A percentile compares a stretch with the other conserved stretches of the same genome.
Evolutionary conservation across 2,113 vertebrate species (phyloP).

Genomic region (Chloropsis cyanopogon): DNA sequence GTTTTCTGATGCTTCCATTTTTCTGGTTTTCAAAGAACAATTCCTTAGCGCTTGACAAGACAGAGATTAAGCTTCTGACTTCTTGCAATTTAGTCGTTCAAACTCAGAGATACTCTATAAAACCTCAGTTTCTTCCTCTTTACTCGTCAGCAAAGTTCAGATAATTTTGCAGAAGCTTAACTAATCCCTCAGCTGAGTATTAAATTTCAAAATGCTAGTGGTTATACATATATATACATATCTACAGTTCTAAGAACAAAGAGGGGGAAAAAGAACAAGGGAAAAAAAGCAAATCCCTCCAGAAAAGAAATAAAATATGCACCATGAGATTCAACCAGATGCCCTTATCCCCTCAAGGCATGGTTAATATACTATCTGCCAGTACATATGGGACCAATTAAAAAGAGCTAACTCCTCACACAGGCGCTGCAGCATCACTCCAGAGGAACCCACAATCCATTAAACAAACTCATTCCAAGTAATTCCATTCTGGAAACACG

Average conservation of each 20-base stretch:
- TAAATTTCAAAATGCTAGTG: background rate
- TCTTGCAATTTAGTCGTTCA: background rate
- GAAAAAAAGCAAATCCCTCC: background rate
- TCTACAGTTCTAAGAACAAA: background rate
- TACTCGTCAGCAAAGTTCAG: background rate
- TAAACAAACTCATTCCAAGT: constrained; percentile 30
- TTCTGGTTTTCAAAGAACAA: background rate
- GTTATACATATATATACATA: background rate
- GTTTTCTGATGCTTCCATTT: background rate
- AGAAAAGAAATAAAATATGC: constrained; percentile 26
- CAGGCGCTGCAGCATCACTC: background rate
- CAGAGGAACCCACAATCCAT: constrained; percentile 31
- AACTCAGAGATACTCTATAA: background rate
- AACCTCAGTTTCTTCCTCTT: background rate
- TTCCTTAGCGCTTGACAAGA: fast-evolving
- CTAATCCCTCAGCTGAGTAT: background rate
- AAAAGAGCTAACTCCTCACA: background rate
- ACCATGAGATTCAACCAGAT: background rate
- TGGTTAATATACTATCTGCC: constrained; percentile 26
- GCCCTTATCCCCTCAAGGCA: background rate
- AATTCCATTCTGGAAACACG: constrained; percentile 40
- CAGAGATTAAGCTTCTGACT: background rate
- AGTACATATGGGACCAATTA: constrained; percentile 46
- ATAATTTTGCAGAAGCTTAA: constrained; percentile 17
- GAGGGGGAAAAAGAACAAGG: fast-evolving